Evolutionary conservation across 92 coral and sea anemone species (phyloP), one percentile per base, ranked within the genome.

Genomic region (Paragorgia papillata): DNA sequence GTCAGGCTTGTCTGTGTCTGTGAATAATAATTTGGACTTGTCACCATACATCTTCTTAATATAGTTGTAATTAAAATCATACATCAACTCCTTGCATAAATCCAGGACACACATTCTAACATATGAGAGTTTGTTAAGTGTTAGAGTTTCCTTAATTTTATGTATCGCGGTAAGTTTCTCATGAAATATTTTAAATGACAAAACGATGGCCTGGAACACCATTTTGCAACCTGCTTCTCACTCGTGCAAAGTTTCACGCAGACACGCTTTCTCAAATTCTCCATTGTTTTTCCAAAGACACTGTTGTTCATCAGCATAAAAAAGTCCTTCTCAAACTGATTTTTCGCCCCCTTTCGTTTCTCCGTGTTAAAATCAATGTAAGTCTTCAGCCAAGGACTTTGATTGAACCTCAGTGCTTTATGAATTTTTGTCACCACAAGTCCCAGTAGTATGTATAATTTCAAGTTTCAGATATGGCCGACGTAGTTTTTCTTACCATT

Each of bases 51-150:
- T 73, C 10, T 7, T 35, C 29, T 30, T 73, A 12, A 81, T 48
- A 32, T 48, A 62, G 66, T 81, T 73, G 53, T 81, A 81, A 37
- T 81, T 74, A 14, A 81, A 73, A 37, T 59, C 65, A 55, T 62
- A 62, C 85, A 73, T 73, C 1, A 24, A 44, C 13, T 64, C 39
- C 65, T 81, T 81, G 2, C 62, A 49, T 7, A 80, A 41, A 9
- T 81, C 80, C 9, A 59, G 27, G 32, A 73, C 73, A 7, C n/a
- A 0, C 58, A 43, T 68, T 0, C 58, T 26, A 0, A 31, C 46
- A 19, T 13, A 68, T 7, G 21, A 15, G 26, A 20, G 39, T 68
- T 68, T 44, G 6, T 68, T 68, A 3, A 56, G 30, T 2, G 17
- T 7, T 2, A 56, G 2, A 2, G 9, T 9, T 1, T 28, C 33